phyloP scores from a whole-genome alignment of 2,113 vertebrate species.

The Sander vitreus region DNA sequence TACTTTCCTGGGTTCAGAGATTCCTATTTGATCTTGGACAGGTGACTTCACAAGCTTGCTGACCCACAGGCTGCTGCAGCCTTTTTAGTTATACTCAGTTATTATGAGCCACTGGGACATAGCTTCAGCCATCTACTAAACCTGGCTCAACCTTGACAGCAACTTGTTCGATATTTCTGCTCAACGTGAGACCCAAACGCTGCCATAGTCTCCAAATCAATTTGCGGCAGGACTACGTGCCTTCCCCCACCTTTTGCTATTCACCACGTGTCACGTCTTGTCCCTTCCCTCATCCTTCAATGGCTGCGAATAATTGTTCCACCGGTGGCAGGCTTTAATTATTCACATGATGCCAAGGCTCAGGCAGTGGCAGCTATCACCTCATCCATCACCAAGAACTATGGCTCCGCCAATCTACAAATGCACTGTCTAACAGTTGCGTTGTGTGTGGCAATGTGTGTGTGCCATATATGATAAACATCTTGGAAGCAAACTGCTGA shows the following conservation, averaged over 20 bases:
- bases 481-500: slow-evolving; percentile 73
- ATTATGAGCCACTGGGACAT: neutral
- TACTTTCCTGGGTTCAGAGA: neutral
- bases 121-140: neutral
- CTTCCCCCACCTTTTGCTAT: slow-evolving; percentile 42
- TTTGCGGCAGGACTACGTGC: slow-evolving; percentile 31
- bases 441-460: slow-evolving; percentile 24
- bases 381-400: slow-evolving; percentile 79
- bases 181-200: slow-evolving; percentile 32
- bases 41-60: slow-evolving; percentile 12
- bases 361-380: slow-evolving; percentile 74
- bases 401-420: slow-evolving; percentile 60
- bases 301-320: slow-evolving; percentile 77
- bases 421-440: slow-evolving; percentile 54
- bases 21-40: slow-evolving; percentile 17
- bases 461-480: slow-evolving; percentile 68
- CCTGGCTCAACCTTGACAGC: neutral
- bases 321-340: slow-evolving; percentile 81
- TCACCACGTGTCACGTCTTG: slow-evolving; percentile 49
- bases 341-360: slow-evolving; percentile 79
- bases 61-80: slow-evolving; percentile 16
- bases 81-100: slow-evolving; percentile 6
- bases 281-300: slow-evolving; percentile 74
- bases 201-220: slow-evolving; percentile 45
- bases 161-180: slow-evolving; percentile 26